Percentiles rank a stretch among this genome's conserved stretches.
phyloP scores from a whole-genome alignment of 2,888 invertebrate genomes.

The Frankliniella fusca region DNA sequence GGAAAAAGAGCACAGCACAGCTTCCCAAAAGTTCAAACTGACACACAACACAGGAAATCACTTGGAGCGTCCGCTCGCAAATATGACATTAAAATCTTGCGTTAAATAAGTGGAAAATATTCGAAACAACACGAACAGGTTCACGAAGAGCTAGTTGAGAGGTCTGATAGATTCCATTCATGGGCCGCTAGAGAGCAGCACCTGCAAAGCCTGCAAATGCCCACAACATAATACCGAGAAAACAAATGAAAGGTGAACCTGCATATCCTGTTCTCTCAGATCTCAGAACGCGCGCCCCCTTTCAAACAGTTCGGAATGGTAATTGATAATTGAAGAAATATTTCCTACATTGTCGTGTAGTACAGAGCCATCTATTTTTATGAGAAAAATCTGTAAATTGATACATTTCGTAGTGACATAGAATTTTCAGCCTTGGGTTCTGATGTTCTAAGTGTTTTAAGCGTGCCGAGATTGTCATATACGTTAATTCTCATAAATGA shows the following conservation, averaged over 20 bases:
- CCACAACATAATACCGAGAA: background rate
- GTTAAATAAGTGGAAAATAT: background rate
- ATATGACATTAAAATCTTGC: too few relatives aligned
- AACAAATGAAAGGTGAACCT: background rate
- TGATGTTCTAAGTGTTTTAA: too few relatives aligned
- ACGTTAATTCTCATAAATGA: too few relatives aligned
- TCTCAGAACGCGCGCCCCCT: background rate
- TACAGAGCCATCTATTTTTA: too few relatives aligned
- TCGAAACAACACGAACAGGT: slow-evolving; percentile 5
- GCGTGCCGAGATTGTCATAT: too few relatives aligned
- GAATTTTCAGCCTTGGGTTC: too few relatives aligned
- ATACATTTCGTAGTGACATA: too few relatives aligned
- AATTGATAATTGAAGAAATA: too few relatives aligned
- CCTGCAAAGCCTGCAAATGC: background rate
- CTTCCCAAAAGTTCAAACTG: background rate
- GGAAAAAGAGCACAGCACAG: background rate
- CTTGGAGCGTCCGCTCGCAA: too few relatives aligned
- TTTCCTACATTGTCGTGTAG: too few relatives aligned
- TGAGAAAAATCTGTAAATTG: too few relatives aligned
- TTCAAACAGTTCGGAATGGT: background rate
- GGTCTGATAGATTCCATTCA: background rate
- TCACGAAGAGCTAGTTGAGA: background rate
- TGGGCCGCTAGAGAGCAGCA: background rate
- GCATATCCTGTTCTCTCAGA: background rate
- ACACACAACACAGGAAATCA: background rate